A percentile compares a stretch with the other conserved stretches of the same genome.
phyloP scores from a whole-genome alignment of 2,797 vertebrate genomes.

The Pantherophis alleghaniensis region DNA sequence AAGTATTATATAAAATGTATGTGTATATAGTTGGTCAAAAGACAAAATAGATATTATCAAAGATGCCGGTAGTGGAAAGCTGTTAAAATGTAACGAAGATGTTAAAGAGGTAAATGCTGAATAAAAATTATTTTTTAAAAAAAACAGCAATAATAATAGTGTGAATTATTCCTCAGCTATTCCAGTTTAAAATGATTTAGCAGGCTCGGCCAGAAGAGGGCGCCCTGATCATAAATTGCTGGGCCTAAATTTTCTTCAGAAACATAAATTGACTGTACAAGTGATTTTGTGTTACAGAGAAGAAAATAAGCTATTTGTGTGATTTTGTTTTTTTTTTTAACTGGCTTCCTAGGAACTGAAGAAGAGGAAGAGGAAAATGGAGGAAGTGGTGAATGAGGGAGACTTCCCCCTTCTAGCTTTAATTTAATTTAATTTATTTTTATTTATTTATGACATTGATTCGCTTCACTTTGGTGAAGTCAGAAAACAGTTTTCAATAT shows the following conservation, averaged over 20 bases:
- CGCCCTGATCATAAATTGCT: constrained; percentile 7
- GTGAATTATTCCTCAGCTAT: background rate
- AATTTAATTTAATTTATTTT: background rate
- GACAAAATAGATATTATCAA: no score
- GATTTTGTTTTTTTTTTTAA: constrained; percentile 20
- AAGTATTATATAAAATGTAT: no score
- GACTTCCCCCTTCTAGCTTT: background rate
- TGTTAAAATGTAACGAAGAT: no score
- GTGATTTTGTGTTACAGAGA: constrained; percentile 49
- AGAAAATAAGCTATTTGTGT: constrained; percentile 57
- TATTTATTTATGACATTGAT: background rate
- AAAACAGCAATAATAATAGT: background rate
- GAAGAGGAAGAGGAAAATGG: background rate
- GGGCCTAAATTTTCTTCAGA: background rate
- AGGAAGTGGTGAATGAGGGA: background rate
- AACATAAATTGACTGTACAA: background rate
- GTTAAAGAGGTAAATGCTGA: no score
- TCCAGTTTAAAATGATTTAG: background rate
- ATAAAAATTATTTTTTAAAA: no score
- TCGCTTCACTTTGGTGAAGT: background rate
- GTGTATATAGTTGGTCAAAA: no score
- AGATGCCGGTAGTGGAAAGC: no score
- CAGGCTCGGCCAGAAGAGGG: constrained; percentile 50
- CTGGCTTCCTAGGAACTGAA: constrained; percentile 44
- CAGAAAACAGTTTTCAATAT: background rate